Conservation (phyloP, 1,140 invertebrate genomes). For the Ceratoteleas bidentatus region DNA sequence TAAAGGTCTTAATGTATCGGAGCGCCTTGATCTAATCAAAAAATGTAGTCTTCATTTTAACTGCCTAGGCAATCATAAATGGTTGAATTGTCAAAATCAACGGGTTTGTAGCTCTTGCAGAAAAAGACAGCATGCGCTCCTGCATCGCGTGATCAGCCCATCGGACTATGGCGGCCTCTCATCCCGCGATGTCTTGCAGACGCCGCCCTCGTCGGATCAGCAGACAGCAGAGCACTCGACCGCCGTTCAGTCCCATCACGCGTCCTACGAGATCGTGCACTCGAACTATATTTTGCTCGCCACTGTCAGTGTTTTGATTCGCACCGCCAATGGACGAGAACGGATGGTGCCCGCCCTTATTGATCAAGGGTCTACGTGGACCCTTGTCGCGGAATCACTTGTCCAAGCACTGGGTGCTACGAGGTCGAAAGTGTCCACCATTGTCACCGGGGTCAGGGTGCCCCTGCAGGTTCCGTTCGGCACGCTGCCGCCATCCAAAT, state of each 20-base stretch:
- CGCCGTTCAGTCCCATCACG: background rate
- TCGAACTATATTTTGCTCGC: conserved; percentile 5
- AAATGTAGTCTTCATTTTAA: background rate
- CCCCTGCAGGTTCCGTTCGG: background rate
- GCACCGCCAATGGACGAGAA: background rate
- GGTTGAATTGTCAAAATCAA: background rate
- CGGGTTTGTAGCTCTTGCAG: background rate
- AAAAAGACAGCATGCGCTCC: background rate
- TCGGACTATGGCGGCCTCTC: too few relatives aligned
- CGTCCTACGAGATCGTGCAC: background rate
- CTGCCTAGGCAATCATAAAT: background rate
- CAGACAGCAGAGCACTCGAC: background rate
- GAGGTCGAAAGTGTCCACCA: background rate
- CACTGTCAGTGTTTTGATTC: conserved; percentile 11
- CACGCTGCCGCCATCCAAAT: background rate
- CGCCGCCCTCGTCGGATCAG: too few relatives aligned
- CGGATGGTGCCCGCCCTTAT: background rate
- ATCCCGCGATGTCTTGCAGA: too few relatives aligned
- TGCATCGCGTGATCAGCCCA: conserved; percentile 4
- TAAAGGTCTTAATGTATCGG: background rate
- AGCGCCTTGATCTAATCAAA: background rate
- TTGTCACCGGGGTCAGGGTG: conserved; percentile 7
- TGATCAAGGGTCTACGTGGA: conserved; percentile 20
- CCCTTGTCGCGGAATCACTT: background rate
- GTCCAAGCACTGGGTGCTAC: background rate